phyloP scores from a whole-genome alignment of 2,888 invertebrate genomes.

The Coenonympha arcania region DNA sequence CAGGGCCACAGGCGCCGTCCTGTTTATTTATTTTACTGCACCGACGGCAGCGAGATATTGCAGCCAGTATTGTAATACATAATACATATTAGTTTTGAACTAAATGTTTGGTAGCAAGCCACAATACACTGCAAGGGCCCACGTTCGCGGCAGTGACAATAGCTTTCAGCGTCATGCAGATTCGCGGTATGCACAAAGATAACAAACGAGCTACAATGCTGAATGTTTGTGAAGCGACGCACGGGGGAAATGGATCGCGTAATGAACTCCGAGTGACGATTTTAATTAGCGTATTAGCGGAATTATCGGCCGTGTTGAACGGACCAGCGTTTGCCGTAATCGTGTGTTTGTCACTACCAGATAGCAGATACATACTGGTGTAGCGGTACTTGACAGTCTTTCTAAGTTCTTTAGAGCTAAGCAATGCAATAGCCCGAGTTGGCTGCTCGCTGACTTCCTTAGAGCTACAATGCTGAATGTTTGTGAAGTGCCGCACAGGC shows the following conservation, averaged over 20 bases:
- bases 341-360: neutral
- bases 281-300: conserved; percentile 14
- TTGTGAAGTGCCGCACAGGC: too few relatives aligned
- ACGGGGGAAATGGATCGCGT: conserved; percentile 20
- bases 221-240: conserved; percentile 28
- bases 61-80: too few relatives aligned
- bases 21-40: too few relatives aligned
- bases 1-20: too few relatives aligned
- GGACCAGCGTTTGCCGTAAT: neutral
- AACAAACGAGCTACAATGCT: conserved; percentile 41
- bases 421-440: too few relatives aligned
- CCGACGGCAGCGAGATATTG: too few relatives aligned
- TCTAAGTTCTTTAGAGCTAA: too few relatives aligned
- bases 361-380: neutral
- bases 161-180: conserved; percentile 30
- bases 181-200: conserved; percentile 52
- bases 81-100: too few relatives aligned
- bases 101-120: too few relatives aligned
- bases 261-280: conserved; percentile 22
- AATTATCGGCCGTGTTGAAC: conserved; percentile 2
- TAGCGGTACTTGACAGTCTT: too few relatives aligned
- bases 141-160: conserved; percentile 39
- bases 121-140: conserved; percentile 3
- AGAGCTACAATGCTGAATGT: conserved; percentile 35
- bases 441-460: too few relatives aligned